Evolutionary conservation across 2,113 vertebrate genomes (phyloP).

Genomic region (Chaetodon trifascialis): DNA sequence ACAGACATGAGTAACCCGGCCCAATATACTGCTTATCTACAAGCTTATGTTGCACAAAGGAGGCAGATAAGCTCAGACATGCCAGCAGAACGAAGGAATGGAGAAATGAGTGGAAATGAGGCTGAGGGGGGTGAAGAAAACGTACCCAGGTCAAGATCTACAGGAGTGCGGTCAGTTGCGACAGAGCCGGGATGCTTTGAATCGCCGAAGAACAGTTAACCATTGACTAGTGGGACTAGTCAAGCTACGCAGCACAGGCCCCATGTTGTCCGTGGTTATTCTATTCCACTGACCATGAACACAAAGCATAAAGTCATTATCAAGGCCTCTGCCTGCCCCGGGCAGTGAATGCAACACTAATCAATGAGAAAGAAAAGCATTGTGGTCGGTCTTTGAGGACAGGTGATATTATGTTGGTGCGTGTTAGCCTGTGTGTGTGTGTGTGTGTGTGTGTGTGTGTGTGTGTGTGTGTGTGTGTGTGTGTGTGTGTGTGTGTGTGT

Average conservation of each 20-base stretch:
- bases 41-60: conserved; percentile 82
- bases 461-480: conserved; percentile 19
- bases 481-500: not conserved
- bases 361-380: conserved; percentile 73
- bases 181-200: conserved; percentile 71
- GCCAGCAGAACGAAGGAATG: conserved; percentile 49
- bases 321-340: conserved; percentile 62
- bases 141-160: conserved; percentile 60
- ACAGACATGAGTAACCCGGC: conserved; percentile 78
- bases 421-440: too few relatives aligned
- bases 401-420: conserved; percentile 38
- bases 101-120: conserved; percentile 55
- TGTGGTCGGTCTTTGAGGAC: conserved; percentile 55
- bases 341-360: conserved; percentile 77
- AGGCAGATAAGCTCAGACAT: conserved; percentile 77
- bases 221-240: conserved; percentile 75
- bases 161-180: conserved; percentile 67
- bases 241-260: conserved; percentile 48
- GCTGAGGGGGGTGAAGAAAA: conserved; percentile 34
- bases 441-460: conserved; percentile 3
- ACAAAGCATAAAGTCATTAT: conserved; percentile 75
- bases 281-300: conserved; percentile 63
- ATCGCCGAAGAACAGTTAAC: conserved; percentile 78
- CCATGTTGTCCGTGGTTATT: conserved; percentile 67
- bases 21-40: conserved; percentile 79